phyloP scores from a whole-genome alignment of 1,140 invertebrate species.

The Heliconius eleuchia region DNA sequence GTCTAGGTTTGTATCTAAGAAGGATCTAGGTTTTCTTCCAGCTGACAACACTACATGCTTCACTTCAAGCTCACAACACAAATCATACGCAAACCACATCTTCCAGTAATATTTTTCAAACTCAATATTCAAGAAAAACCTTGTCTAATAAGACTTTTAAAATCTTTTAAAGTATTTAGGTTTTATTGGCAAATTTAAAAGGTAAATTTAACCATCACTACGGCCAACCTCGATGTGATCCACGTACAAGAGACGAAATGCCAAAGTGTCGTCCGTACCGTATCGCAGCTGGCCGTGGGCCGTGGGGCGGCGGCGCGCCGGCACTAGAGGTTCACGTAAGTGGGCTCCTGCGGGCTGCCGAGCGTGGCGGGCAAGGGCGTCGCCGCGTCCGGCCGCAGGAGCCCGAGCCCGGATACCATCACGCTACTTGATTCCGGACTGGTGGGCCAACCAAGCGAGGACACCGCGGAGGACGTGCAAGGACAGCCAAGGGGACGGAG shows the following conservation, averaged over 20 bases:
- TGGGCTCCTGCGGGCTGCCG: conserved; percentile 92
- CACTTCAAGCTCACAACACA: conserved; percentile 29
- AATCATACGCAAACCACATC: conserved; percentile 29
- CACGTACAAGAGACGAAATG: conserved; percentile 31
- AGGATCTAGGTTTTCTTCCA: background rate
- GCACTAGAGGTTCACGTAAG: conserved; percentile 96
- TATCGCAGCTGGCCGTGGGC: conserved; percentile 65
- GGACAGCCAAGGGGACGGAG: background rate
- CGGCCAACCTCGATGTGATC: conserved; percentile 17
- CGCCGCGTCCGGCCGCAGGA: conserved; percentile 77
- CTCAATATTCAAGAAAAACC: too few relatives aligned
- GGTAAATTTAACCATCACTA: too few relatives aligned
- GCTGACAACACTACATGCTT: conserved; percentile 23
- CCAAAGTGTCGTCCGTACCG: conserved; percentile 32
- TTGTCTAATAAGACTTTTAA: too few relatives aligned
- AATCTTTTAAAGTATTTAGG: too few relatives aligned
- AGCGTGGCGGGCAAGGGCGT: conserved; percentile 79
- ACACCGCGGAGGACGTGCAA: background rate
- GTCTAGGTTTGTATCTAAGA: background rate
- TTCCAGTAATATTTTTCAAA: background rate
- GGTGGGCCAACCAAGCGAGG: background rate
- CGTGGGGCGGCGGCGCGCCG: conserved; percentile 84
- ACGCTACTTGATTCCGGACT: conserved; percentile 85
- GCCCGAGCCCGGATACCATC: conserved; percentile 83
- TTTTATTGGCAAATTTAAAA: too few relatives aligned